Evolutionary conservation across 30 jellyfish, hydroid and myxozoan species (phyloP).

Genomic region (Rhopilema esculentum): DNA sequence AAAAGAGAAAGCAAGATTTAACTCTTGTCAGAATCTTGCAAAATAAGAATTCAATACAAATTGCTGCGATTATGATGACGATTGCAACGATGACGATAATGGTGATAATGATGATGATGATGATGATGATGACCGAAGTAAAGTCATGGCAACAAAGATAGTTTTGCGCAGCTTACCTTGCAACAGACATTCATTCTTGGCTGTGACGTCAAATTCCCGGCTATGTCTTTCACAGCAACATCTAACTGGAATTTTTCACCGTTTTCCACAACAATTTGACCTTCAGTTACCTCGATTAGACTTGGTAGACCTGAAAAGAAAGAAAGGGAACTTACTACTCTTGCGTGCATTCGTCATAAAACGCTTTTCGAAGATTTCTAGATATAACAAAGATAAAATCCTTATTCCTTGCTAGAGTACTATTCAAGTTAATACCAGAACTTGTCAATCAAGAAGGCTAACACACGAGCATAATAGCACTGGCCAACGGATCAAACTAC

Average conservation of each 20-base stretch:
- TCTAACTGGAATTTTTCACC: slow-evolving; percentile 36
- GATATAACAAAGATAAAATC: too few relatives aligned
- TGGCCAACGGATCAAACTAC: not conserved
- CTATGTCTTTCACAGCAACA: slow-evolving; percentile 55
- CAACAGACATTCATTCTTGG: slow-evolving; percentile 59
- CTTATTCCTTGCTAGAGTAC: too few relatives aligned
- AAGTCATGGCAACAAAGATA: not conserved
- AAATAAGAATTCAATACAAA: too few relatives aligned
- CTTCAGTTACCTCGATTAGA: slow-evolving; percentile 30
- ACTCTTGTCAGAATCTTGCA: not conserved
- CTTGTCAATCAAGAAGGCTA: not conserved
- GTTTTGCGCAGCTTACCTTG: slow-evolving; percentile 43
- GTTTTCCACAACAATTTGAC: slow-evolving; percentile 38
- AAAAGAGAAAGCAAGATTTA: not conserved
- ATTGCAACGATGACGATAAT: not conserved
- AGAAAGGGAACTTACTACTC: too few relatives aligned
- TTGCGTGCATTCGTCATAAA: too few relatives aligned
- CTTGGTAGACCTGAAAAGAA: slow-evolving; percentile 61
- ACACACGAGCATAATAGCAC: not conserved
- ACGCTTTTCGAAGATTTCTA: too few relatives aligned
- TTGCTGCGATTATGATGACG: too few relatives aligned
- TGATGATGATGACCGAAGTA: not conserved
- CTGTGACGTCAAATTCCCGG: slow-evolving; percentile 69
- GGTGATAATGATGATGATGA: not conserved
- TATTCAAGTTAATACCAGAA: too few relatives aligned